These are phyloP conservation scores for Notothenia rossii DNA, from an alignment of 2,113 vertebrate species.

Conservation along the genomic window DNA sequence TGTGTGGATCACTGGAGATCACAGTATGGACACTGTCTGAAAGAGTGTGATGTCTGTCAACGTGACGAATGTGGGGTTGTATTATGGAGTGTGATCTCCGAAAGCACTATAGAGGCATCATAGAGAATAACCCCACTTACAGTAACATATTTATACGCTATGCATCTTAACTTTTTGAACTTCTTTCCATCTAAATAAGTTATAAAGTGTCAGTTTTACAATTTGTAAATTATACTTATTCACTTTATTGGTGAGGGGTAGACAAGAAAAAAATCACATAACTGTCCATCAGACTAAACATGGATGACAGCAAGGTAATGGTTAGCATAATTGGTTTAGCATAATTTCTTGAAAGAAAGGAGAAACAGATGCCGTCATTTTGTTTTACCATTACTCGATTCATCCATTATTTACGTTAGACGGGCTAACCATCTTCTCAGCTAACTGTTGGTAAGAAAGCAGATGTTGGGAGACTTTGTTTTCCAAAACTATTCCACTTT, in stretches of 20 bases:
- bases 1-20: slow-evolving; percentile 6
- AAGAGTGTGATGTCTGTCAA: slow-evolving; percentile 15
- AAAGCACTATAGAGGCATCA: neutral
- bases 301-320: neutral
- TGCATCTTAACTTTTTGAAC: neutral
- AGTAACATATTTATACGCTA: neutral
- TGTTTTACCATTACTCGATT: too few relatives aligned
- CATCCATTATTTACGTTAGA: too few relatives aligned
- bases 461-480: neutral
- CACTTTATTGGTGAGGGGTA: neutral
- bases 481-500: neutral
- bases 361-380: neutral
- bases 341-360: neutral
- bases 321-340: neutral
- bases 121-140: neutral
- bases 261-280: neutral
- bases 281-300: neutral
- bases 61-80: neutral
- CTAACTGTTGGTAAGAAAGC: neutral
- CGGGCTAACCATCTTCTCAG: neutral
- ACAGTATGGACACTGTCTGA: neutral
- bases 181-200: neutral
- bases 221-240: neutral
- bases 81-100: slow-evolving; percentile 13
- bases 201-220: neutral